Evolutionary conservation across 2,888 invertebrate genomes (phyloP).

Genomic region (Platerodrilus igneus): DNA sequence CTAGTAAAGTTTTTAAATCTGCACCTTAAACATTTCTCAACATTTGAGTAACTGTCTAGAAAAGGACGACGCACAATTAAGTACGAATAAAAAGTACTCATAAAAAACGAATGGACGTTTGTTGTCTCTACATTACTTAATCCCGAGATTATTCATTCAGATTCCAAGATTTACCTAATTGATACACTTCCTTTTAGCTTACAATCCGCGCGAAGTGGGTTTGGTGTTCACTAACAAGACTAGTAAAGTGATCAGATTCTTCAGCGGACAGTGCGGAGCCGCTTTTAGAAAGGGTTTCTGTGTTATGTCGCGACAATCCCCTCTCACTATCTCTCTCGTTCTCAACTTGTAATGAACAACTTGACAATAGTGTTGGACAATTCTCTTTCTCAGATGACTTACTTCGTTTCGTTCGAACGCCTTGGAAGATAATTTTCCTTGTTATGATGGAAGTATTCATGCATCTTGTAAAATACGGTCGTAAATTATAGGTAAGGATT

Average conservation of each 20-base stretch:
- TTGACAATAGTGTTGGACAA: slow-evolving; percentile 34
- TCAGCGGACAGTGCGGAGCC: slow-evolving; percentile 44
- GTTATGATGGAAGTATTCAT: too few relatives aligned
- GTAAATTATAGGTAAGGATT: too few relatives aligned
- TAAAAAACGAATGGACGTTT: too few relatives aligned
- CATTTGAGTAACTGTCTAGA: too few relatives aligned
- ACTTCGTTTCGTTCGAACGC: slow-evolving; percentile 14
- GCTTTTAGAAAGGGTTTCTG: slow-evolving; percentile 48
- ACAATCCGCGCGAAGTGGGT: slow-evolving; percentile 25
- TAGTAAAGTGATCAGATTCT: slow-evolving; percentile 33
- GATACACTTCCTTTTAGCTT: slow-evolving; percentile 42
- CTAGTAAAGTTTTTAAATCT: too few relatives aligned
- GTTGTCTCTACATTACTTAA: too few relatives aligned
- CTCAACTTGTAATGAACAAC: slow-evolving; percentile 26
- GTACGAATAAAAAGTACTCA: too few relatives aligned
- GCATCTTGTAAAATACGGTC: too few relatives aligned
- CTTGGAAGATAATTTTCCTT: slow-evolving; percentile 6
- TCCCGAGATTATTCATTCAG: too few relatives aligned
- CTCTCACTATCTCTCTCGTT: slow-evolving; percentile 26
- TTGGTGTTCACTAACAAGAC: slow-evolving; percentile 21
- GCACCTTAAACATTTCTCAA: too few relatives aligned
- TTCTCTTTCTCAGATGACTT: slow-evolving; percentile 21
- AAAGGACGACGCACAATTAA: too few relatives aligned
- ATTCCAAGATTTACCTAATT: slow-evolving; percentile 36
- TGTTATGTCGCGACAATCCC: slow-evolving; percentile 45